A percentile compares a stretch with the other conserved stretches of the same genome.
phyloP scores from a whole-genome alignment of 2,888 invertebrate species.

The Melinaea marsaeus region DNA sequence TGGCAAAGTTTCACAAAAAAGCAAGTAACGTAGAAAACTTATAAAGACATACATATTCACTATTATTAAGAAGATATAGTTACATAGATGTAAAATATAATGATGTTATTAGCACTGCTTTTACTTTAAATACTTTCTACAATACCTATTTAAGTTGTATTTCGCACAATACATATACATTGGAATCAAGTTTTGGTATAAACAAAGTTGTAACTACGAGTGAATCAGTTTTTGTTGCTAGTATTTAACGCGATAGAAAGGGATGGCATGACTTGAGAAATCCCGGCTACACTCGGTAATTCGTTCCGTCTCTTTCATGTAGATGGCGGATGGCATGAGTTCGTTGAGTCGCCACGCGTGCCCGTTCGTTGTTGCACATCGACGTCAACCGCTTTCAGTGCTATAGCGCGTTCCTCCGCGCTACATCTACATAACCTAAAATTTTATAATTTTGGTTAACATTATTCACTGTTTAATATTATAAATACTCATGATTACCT shows the following conservation, averaged over 20 bases:
- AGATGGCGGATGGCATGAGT: slow-evolving; percentile 40
- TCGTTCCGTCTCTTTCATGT: slow-evolving; percentile 52
- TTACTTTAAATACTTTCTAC: too few relatives aligned
- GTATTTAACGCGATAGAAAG: slow-evolving; percentile 33
- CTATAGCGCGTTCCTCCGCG: slow-evolving; percentile 74
- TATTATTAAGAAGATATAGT: background rate
- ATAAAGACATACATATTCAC: background rate
- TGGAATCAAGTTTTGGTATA: background rate
- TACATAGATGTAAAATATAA: too few relatives aligned
- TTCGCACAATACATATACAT: too few relatives aligned
- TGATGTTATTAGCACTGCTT: background rate
- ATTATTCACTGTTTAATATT: slow-evolving; percentile 43
- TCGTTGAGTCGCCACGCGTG: slow-evolving; percentile 57
- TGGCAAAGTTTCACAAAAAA: background rate
- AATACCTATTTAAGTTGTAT: too few relatives aligned
- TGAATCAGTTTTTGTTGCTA: slow-evolving; percentile 11
- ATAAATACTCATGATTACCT: slow-evolving; percentile 72
- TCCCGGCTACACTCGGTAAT: slow-evolving; percentile 40
- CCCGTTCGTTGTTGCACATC: slow-evolving; percentile 71
- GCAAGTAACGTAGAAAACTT: background rate
- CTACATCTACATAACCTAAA: slow-evolving; percentile 74
- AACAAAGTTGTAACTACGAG: slow-evolving; percentile 3
- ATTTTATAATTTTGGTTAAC: slow-evolving; percentile 56
- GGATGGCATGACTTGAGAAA: slow-evolving; percentile 37
- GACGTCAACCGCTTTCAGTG: slow-evolving; percentile 75